Evolutionary conservation across 2,797 vertebrate species (phyloP).

Genomic region (Apogon hyalosoma): DNA sequence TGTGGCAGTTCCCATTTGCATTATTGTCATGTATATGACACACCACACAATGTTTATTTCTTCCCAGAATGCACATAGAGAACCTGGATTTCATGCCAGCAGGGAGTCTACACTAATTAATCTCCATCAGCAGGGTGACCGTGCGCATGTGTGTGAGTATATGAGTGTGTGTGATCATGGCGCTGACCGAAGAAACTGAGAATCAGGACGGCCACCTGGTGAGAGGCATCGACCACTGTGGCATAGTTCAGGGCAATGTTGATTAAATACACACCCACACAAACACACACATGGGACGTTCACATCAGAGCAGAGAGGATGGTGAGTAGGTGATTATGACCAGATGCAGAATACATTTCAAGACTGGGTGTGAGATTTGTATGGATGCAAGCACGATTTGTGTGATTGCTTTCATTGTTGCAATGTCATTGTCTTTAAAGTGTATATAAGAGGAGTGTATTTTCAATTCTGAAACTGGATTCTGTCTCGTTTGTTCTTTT

Average conservation of each 20-base stretch:
- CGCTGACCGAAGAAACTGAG: constrained; percentile 36
- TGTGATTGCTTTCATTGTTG: too few relatives aligned
- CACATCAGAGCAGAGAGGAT: background rate
- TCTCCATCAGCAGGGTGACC: constrained; percentile 50
- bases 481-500: too few relatives aligned
- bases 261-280: constrained; percentile 20
- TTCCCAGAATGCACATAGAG: constrained; percentile 47
- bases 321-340: background rate
- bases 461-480: too few relatives aligned
- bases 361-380: too few relatives aligned
- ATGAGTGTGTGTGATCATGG: constrained; percentile 8
- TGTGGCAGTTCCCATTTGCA: background rate
- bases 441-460: too few relatives aligned
- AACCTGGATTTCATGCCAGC: constrained; percentile 43
- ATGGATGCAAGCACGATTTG: too few relatives aligned
- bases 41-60: constrained; percentile 29
- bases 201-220: constrained; percentile 49
- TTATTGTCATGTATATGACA: background rate
- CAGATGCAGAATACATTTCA: too few relatives aligned
- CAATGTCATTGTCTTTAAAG: too few relatives aligned
- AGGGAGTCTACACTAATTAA: constrained; percentile 63
- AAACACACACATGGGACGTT: constrained; percentile 4
- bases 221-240: constrained; percentile 30
- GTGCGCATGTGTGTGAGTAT: background rate
- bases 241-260: constrained; percentile 19